Evolutionary conservation across 2,797 vertebrate species (phyloP).

Genomic region (Spondyliosoma cantharus): DNA sequence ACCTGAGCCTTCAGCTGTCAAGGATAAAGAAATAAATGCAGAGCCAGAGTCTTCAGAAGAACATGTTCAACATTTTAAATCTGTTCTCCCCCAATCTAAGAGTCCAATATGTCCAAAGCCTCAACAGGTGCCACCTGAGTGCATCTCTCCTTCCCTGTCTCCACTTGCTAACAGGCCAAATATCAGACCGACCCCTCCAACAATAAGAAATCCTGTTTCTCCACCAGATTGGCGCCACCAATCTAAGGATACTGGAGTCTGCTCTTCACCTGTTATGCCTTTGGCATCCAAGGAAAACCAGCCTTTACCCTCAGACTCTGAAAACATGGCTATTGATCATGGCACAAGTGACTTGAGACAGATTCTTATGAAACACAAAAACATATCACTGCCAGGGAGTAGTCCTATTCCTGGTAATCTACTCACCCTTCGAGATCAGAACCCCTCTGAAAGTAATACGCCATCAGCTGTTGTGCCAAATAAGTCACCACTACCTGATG

Average conservation of each 20-base stretch:
- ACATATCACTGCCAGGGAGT: slow-evolving; percentile 80
- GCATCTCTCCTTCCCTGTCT: slow-evolving; percentile 75
- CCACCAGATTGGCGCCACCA: slow-evolving; percentile 89
- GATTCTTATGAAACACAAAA: slow-evolving; percentile 96
- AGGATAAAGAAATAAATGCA: slow-evolving; percentile 59
- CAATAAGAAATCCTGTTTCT: slow-evolving; percentile 76
- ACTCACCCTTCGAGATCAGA: slow-evolving; percentile 85
- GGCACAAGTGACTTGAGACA: slow-evolving; percentile 93
- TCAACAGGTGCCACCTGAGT: slow-evolving; percentile 75
- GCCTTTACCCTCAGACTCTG: slow-evolving; percentile 86
- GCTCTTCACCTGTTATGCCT: slow-evolving; percentile 82
- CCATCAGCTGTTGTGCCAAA: slow-evolving; percentile 68
- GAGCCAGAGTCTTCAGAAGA: slow-evolving; percentile 75
- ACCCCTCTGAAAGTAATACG: slow-evolving; percentile 77
- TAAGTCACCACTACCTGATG: slow-evolving; percentile 83
- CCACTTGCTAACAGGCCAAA: slow-evolving; percentile 78
- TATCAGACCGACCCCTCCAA: slow-evolving; percentile 72
- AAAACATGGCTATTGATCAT: slow-evolving; percentile 87
- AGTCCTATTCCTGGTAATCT: slow-evolving; percentile 80
- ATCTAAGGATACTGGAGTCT: slow-evolving; percentile 86
- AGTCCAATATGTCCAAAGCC: slow-evolving; percentile 76
- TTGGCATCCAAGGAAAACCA: slow-evolving; percentile 79
- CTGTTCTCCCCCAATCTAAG: slow-evolving; percentile 73
- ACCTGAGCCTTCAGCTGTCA: slow-evolving; percentile 58
- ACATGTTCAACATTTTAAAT: slow-evolving; percentile 72